Evolutionary conservation across 2,888 invertebrate species (phyloP).

Genomic region (Liopterus haemorrhoidalis): DNA sequence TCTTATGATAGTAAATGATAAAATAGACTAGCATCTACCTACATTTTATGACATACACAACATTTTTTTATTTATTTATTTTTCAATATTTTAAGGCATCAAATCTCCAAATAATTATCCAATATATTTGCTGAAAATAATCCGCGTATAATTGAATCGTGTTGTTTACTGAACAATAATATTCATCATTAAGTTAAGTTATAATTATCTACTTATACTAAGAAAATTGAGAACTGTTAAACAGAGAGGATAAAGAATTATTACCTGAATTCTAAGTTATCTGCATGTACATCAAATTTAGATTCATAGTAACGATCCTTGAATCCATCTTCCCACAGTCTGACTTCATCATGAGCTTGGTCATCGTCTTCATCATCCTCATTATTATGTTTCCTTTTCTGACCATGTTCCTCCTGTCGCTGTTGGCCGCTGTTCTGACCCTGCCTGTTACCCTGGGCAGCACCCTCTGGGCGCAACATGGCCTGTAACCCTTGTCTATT

Average conservation of each 20-base stretch:
- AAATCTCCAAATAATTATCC: no score
- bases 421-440: slow-evolving; percentile 1
- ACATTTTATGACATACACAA: no score
- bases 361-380: slow-evolving; percentile 56
- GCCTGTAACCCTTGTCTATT: slow-evolving; percentile 44
- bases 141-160: not conserved
- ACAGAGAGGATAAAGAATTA: slow-evolving; percentile 13
- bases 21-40: no score
- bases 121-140: not conserved
- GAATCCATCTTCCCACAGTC: slow-evolving; percentile 94
- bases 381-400: slow-evolving; percentile 50
- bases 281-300: slow-evolving; percentile 75
- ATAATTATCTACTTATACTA: slow-evolving; percentile 10
- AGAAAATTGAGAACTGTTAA: slow-evolving; percentile 8
- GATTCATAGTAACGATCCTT: slow-evolving; percentile 97
- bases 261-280: slow-evolving; percentile 75
- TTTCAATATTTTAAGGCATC: no score
- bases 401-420: slow-evolving; percentile 41
- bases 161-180: not conserved
- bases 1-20: no score
- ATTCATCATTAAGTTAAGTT: no score
- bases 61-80: no score
- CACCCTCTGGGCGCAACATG: slow-evolving; percentile 48
- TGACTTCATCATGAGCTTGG: slow-evolving; percentile 80
- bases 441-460: slow-evolving; percentile 5